These are phyloP conservation scores for Drosophila neonasuta DNA, from an alignment of 2,888 invertebrate species.

Conservation along the genomic window DNA sequence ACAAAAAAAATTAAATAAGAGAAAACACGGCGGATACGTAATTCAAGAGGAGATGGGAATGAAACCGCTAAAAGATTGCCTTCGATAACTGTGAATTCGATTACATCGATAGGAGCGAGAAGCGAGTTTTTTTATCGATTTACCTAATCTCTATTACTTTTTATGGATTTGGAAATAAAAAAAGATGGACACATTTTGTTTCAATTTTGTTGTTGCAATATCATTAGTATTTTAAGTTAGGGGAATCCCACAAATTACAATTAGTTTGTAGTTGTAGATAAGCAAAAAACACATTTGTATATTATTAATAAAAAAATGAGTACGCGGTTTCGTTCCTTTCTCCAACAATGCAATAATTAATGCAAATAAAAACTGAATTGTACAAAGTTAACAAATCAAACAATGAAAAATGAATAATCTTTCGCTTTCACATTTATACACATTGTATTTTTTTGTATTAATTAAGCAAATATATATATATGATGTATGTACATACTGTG, in stretches of 20 bases:
- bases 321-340: slow-evolving; percentile 45
- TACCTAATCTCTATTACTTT: not conserved
- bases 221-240: slow-evolving; percentile 4
- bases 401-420: slow-evolving; percentile 26
- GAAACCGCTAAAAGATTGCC: slow-evolving; percentile 42
- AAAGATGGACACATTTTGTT: not conserved
- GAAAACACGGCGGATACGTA: slow-evolving; percentile 14
- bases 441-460: slow-evolving; percentile 38
- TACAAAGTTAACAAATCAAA: slow-evolving; percentile 43
- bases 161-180: not conserved
- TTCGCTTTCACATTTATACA: slow-evolving; percentile 39
- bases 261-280: not conserved
- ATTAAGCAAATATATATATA: slow-evolving; percentile 19
- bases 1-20: not conserved
- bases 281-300: not conserved
- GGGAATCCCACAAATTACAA: slow-evolving; percentile 4
- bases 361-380: slow-evolving; percentile 19
- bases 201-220: slow-evolving; percentile 6
- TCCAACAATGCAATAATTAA: slow-evolving; percentile 10
- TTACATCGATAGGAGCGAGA: slow-evolving; percentile 14
- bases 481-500: slow-evolving; percentile 12
- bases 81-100: slow-evolving; percentile 37
- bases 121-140: slow-evolving; percentile 5
- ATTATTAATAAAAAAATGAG: not conserved
- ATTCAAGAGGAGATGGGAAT: slow-evolving; percentile 22